Evolutionary conservation across 2,797 vertebrate species (phyloP).

Genomic region (Phataginus tetradactyla): DNA sequence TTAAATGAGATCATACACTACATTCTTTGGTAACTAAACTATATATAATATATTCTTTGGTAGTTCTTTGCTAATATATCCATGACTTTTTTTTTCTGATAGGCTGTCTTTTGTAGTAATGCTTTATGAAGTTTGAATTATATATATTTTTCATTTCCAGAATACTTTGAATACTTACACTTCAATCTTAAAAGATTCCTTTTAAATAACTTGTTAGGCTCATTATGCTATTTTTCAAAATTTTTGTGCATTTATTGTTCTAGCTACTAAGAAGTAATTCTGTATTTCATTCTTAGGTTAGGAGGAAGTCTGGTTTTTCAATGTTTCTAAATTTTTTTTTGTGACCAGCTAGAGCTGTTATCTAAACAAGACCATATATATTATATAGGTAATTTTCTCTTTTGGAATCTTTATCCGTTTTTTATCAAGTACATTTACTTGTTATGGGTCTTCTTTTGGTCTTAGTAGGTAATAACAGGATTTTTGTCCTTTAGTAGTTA

Average conservation of each 20-base stretch:
- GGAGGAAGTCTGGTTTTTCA: constrained; percentile 54
- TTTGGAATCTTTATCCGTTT: constrained; percentile 48
- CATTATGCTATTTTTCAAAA: constrained; percentile 23
- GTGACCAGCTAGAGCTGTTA: constrained; percentile 6
- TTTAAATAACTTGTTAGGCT: constrained; percentile 30
- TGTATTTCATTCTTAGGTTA: constrained; percentile 68
- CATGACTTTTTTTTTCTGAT: background rate
- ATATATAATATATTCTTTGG: no score
- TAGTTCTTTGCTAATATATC: background rate
- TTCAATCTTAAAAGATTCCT: constrained; percentile 23
- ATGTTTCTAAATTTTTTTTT: constrained; percentile 59
- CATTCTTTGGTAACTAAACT: background rate
- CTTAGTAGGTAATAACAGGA: constrained; percentile 26
- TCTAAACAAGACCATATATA: constrained; percentile 6
- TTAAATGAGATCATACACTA: background rate
- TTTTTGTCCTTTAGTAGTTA: constrained; percentile 54
- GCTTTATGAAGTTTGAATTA: constrained; percentile 17
- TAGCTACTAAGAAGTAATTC: constrained; percentile 16
- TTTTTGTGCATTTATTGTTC: constrained; percentile 60
- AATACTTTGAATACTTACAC: constrained; percentile 26
- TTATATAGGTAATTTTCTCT: constrained; percentile 50
- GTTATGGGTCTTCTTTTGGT: background rate
- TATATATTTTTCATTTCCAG: constrained; percentile 7
- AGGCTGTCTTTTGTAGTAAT: background rate
- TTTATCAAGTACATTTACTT: constrained; percentile 68